phyloP scores from a whole-genome alignment of 1,140 invertebrate genomes.

The Cecropterus lyciades region DNA sequence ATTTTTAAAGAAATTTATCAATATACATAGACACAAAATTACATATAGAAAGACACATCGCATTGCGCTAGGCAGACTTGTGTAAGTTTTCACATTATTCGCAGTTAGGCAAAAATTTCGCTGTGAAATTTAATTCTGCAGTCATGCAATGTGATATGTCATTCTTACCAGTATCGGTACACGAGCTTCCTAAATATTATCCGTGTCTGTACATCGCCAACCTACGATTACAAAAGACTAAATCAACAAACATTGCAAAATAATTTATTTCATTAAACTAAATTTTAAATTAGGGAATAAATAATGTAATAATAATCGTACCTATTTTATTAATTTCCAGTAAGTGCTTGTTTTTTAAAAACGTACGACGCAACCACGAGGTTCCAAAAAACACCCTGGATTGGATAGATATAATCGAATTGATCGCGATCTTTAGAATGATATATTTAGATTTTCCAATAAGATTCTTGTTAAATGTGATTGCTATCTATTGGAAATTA shows the following conservation, averaged over 20 bases:
- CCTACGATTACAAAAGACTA: constrained; percentile 42
- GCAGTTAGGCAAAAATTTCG: constrained; percentile 47
- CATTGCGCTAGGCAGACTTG: constrained; percentile 56
- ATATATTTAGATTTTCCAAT: too few relatives aligned
- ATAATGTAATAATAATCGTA: not conserved
- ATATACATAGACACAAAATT: not conserved
- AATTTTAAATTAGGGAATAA: not conserved
- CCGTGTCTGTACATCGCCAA: constrained; percentile 3
- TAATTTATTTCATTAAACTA: constrained; percentile 38
- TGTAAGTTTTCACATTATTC: constrained; percentile 43
- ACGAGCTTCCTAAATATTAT: constrained; percentile 2
- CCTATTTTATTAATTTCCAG: too few relatives aligned
- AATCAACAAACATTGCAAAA: constrained; percentile 26
- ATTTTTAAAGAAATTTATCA: too few relatives aligned
- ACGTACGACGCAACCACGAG: too few relatives aligned
- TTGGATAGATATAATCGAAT: too few relatives aligned
- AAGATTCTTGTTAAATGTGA: too few relatives aligned
- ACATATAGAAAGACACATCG: constrained; percentile 56
- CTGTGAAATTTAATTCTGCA: constrained; percentile 37
- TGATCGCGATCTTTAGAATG: too few relatives aligned
- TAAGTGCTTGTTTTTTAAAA: too few relatives aligned
- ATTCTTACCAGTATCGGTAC: constrained; percentile 40
- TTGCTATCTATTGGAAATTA: too few relatives aligned
- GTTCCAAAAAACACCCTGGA: too few relatives aligned
- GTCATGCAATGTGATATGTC: constrained; percentile 66